phyloP scores from a whole-genome alignment of 1,140 invertebrate genomes.

The Zaprionus lachaisei region DNA sequence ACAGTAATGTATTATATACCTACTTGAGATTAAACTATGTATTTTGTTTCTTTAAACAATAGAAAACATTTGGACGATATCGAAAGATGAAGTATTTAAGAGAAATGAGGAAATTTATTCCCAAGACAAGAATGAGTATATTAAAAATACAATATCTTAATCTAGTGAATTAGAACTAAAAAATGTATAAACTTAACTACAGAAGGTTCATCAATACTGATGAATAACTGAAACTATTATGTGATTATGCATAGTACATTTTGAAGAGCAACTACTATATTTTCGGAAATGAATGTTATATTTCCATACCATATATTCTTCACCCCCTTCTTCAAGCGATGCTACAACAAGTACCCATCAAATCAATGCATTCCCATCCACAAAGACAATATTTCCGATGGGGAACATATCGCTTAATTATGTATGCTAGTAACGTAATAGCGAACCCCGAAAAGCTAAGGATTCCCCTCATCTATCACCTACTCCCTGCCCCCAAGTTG shows the following conservation, averaged over 20 bases:
- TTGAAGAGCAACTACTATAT: too few species aligned
- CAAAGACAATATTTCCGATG: slow-evolving; percentile 48
- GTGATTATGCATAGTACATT: too few species aligned
- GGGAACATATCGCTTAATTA: slow-evolving; percentile 66
- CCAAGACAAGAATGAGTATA: too few species aligned
- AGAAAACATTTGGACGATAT: background rate
- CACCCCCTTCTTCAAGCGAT: background rate
- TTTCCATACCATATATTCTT: background rate
- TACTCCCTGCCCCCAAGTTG: slow-evolving; percentile 10
- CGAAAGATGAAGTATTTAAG: background rate
- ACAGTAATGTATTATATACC: background rate
- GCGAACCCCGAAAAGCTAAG: slow-evolving; percentile 21
- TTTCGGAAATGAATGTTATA: background rate
- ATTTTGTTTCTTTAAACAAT: background rate
- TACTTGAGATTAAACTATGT: background rate
- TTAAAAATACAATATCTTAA: too few species aligned
- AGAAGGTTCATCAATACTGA: too few species aligned
- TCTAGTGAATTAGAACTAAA: too few species aligned
- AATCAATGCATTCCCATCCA: slow-evolving; percentile 66
- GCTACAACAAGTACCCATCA: slow-evolving; percentile 12
- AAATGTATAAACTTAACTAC: too few species aligned
- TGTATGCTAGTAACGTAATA: slow-evolving; percentile 70
- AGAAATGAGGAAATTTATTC: background rate
- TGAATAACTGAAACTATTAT: too few species aligned
- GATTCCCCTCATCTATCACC: background rate